These are phyloP conservation scores for Ommatoiulus sabulosus DNA, from an alignment of 2,888 invertebrate genomes.

Conservation along the genomic window DNA sequence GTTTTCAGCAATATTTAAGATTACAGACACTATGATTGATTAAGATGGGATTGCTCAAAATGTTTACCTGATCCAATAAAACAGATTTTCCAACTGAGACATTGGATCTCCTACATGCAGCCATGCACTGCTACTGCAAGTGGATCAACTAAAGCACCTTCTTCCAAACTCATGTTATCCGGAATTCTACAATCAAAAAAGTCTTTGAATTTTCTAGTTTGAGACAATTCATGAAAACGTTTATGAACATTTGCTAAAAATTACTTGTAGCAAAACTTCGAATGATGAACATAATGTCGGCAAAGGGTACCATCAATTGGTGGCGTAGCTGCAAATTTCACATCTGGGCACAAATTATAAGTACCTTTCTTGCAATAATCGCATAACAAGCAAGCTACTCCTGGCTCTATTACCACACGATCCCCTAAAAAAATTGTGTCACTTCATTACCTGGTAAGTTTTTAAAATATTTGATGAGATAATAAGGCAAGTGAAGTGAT, in stretches of 20 bases:
- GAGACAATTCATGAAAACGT: neutral
- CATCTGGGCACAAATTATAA: slow-evolving; percentile 91
- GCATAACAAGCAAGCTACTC: slow-evolving; percentile 87
- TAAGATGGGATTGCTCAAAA: too few relatives aligned
- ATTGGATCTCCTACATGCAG: slow-evolving; percentile 84
- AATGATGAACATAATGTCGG: slow-evolving; percentile 87
- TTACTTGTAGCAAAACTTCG: slow-evolving; percentile 72
- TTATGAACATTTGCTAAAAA: slow-evolving; percentile 5
- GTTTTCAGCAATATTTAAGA: too few relatives aligned
- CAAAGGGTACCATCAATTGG: slow-evolving; percentile 90
- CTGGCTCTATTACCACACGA: slow-evolving; percentile 94
- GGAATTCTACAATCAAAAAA: slow-evolving; percentile 77
- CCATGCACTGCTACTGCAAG: slow-evolving; percentile 94
- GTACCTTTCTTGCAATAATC: slow-evolving; percentile 86
- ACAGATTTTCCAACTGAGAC: slow-evolving; percentile 79
- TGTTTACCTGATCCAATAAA: slow-evolving; percentile 78
- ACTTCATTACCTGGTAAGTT: neutral
- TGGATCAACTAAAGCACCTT: slow-evolving; percentile 94
- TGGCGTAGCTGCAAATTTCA: slow-evolving; percentile 95
- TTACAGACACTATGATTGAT: too few relatives aligned
- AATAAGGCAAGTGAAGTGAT: slow-evolving; percentile 62
- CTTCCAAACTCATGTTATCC: slow-evolving; percentile 88
- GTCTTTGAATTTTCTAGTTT: neutral
- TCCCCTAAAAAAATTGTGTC: slow-evolving; percentile 74
- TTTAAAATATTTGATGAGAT: neutral